Conservation (phyloP, 2,888 invertebrate genomes). For the Amphipyra tragopoginis region DNA sequence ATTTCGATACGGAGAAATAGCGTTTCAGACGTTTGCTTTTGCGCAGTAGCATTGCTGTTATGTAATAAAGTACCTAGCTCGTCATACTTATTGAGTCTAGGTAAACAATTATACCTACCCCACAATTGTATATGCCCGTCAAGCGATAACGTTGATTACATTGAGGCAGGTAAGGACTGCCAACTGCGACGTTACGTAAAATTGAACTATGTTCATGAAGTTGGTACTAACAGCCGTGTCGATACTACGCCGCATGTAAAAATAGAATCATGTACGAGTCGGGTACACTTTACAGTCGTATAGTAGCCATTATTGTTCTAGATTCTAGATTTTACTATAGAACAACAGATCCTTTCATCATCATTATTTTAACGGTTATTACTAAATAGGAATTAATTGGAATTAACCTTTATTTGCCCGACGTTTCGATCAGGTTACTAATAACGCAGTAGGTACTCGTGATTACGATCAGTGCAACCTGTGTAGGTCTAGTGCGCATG, state of each 20-base stretch:
- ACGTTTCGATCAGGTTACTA: no score
- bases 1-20: background rate
- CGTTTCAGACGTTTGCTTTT: conserved; percentile 1
- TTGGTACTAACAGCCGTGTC: background rate
- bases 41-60: conserved; percentile 26
- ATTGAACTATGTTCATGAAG: conserved; percentile 8
- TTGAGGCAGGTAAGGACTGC: conserved; percentile 42
- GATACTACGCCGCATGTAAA: conserved; percentile 6
- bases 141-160: conserved; percentile 27
- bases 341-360: no score
- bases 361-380: no score
- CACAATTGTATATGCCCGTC: conserved; percentile 14
- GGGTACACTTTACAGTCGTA: no score
- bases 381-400: no score
- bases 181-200: conserved; percentile 15
- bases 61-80: conserved; percentile 6
- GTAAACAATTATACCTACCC: conserved; percentile 32
- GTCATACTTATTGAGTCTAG: conserved; percentile 10
- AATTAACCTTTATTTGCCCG: no score
- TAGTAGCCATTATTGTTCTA: no score
- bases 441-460: no score
- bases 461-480: no score
- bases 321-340: no score
- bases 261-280: background rate
- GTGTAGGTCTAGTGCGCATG: no score